Evolutionary conservation across 2,797 vertebrate species (phyloP).

Genomic region (Eurystomus glaucurus): DNA sequence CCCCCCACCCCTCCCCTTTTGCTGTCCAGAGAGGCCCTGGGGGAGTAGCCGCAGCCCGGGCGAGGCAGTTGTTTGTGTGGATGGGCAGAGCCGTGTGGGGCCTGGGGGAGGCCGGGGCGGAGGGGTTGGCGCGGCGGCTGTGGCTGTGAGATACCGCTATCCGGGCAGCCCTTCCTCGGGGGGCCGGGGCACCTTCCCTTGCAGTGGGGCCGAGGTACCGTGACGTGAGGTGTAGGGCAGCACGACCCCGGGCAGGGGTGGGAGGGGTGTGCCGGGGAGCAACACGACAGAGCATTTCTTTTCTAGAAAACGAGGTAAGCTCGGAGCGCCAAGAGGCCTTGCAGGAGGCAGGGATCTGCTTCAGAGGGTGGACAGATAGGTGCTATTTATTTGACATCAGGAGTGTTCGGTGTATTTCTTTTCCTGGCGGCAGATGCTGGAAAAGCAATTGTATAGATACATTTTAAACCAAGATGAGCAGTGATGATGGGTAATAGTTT

Average conservation of each 20-base stretch:
- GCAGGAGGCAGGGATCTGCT: accelerated
- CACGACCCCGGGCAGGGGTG: neutral
- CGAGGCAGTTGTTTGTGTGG: neutral
- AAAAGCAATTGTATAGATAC: neutral
- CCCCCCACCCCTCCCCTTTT: too few species aligned
- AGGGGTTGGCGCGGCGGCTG: neutral
- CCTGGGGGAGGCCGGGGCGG: neutral
- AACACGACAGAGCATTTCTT: accelerated
- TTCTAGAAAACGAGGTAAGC: accelerated
- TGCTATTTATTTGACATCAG: neutral
- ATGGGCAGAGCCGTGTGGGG: neutral
- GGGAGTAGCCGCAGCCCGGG: neutral
- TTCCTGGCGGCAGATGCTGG: neutral
- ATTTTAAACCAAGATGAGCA: neutral
- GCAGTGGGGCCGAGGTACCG: neutral
- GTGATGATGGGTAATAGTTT: neutral
- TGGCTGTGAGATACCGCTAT: neutral
- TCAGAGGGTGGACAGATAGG: neutral
- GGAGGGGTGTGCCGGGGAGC: accelerated
- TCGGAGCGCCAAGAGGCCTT: neutral
- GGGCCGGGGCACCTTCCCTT: neutral
- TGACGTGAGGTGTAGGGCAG: neutral
- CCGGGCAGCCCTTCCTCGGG: neutral
- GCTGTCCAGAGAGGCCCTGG: neutral
- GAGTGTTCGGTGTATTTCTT: neutral